These are phyloP conservation scores for Diphyllodes magnificus DNA, from an alignment of 2,113 vertebrate species.

Conservation along the genomic window DNA sequence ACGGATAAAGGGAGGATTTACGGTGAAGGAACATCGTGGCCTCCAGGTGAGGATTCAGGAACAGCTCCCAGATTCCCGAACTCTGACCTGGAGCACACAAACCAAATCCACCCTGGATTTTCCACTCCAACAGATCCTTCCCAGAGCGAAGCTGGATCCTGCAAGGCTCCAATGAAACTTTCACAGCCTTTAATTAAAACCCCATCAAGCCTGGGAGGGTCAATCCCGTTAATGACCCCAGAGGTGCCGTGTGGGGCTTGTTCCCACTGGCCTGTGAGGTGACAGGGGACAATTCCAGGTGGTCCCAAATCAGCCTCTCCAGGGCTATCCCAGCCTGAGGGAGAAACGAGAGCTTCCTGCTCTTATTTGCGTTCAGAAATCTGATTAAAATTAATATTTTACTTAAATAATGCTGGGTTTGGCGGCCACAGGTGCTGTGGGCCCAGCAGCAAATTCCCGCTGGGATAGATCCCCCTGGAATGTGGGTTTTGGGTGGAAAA, in stretches of 20 bases:
- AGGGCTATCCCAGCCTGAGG: background rate
- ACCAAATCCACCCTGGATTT: background rate
- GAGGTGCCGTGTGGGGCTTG: background rate
- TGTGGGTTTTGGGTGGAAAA: background rate
- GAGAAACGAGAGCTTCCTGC: background rate
- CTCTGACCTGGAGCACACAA: background rate
- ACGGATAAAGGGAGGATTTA: background rate
- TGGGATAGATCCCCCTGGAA: background rate
- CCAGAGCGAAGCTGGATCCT: fast-evolving
- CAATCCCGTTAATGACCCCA: background rate
- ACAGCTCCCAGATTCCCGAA: background rate
- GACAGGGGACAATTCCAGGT: background rate
- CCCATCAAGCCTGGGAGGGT: background rate
- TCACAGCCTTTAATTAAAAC: background rate
- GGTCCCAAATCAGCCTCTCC: background rate
- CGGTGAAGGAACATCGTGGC: background rate
- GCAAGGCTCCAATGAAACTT: background rate
- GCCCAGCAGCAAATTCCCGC: background rate
- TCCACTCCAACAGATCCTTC: background rate
- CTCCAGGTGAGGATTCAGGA: background rate
- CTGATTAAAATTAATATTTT: background rate
- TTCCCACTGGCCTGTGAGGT: background rate
- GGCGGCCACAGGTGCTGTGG: background rate
- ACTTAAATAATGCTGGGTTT: fast-evolving
- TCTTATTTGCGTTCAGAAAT: background rate